Evolutionary conservation across 2,797 vertebrate genomes (phyloP).

Genomic region (Caiman crocodilus): DNA sequence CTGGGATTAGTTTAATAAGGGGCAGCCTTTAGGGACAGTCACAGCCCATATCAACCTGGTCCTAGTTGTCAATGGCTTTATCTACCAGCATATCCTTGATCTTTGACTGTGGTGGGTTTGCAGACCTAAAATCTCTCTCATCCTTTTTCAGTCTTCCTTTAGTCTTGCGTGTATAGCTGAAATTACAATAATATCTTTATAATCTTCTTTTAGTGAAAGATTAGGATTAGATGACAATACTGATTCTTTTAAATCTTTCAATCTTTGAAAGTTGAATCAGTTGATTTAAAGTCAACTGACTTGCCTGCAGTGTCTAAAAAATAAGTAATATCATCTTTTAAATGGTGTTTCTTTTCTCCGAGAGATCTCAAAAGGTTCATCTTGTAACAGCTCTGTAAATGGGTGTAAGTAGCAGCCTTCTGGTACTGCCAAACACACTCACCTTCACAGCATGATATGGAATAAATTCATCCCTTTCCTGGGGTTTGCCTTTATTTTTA

Average conservation of each 20-base stretch:
- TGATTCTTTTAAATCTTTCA: neutral
- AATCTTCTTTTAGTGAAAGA: neutral
- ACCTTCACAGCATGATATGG: neutral
- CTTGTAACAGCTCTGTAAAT: neutral
- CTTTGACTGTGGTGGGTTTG: neutral
- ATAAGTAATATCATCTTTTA: neutral
- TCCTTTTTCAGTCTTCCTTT: neutral
- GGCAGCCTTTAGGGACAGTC: too few species aligned
- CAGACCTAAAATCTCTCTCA: neutral
- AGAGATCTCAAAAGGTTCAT: neutral
- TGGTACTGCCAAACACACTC: neutral
- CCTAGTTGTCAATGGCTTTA: neutral
- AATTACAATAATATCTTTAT: neutral
- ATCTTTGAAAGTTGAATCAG: too few species aligned
- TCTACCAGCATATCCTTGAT: neutral
- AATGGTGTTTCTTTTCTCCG: neutral
- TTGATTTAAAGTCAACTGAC: too few species aligned
- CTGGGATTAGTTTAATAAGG: neutral
- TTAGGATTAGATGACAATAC: neutral
- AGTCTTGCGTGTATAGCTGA: neutral
- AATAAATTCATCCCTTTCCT: neutral
- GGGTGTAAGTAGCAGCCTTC: neutral
- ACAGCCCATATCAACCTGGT: neutral
- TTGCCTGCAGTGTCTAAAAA: too few species aligned
- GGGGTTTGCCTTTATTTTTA: neutral